Conservation (phyloP, 2,113 vertebrate species). For the Marmota monax region DNA sequence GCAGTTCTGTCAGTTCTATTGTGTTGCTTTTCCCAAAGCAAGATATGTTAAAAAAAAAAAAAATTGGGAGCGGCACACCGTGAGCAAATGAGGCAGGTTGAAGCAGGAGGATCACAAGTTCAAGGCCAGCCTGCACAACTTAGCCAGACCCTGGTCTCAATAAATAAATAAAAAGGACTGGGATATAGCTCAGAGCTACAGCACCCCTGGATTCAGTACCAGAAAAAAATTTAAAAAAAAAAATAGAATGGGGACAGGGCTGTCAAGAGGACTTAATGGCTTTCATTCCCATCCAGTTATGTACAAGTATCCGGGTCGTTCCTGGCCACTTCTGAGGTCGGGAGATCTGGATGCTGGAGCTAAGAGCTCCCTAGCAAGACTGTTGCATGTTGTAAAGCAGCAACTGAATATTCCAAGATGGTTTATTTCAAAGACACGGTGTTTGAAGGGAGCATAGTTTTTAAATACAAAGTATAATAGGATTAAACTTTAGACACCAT, state of each 20-base stretch:
- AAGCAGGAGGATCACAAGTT: too few relatives aligned
- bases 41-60: not conserved
- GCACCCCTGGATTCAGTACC: too few relatives aligned
- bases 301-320: not conserved
- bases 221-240: not conserved
- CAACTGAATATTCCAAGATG: not conserved
- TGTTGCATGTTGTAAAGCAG: not conserved
- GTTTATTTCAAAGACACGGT: not conserved
- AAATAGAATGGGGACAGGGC: too few relatives aligned
- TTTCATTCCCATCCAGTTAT: not conserved
- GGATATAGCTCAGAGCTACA: too few relatives aligned
- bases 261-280: not conserved
- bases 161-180: too few relatives aligned
- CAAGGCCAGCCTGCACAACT: too few relatives aligned
- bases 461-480: not conserved
- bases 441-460: constrained; percentile 25
- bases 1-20: not conserved
- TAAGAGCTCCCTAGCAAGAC: not conserved
- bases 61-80: too few relatives aligned
- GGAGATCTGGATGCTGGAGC: not conserved
- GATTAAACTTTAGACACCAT: not conserved
- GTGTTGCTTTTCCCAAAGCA: not conserved
- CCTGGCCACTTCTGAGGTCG: too few relatives aligned
- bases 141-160: too few relatives aligned
- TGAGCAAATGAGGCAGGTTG: too few relatives aligned